Evolutionary conservation across 1,140 invertebrate genomes (phyloP).

Genomic region (Helicoverpa zea): DNA sequence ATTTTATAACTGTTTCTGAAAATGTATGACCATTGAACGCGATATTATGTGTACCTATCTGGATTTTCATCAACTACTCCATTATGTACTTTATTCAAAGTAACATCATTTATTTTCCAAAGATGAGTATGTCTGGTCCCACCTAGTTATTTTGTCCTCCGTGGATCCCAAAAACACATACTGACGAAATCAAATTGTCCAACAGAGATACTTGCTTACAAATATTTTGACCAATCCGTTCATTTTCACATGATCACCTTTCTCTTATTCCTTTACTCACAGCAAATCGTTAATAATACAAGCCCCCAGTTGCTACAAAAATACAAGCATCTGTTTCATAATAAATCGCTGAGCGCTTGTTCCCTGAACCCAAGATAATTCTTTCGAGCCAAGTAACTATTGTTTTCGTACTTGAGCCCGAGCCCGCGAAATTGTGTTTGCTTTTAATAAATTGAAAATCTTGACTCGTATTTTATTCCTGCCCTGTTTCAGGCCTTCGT

Average conservation of each 20-base stretch:
- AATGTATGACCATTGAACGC: conserved; percentile 6
- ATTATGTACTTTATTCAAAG: no score
- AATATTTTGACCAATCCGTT: no score
- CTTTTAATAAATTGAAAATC: conserved; percentile 78
- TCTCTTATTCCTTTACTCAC: no score
- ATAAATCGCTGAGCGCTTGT: conserved; percentile 20
- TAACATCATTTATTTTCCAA: no score
- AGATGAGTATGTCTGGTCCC: no score
- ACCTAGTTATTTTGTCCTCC: no score
- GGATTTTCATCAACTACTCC: not conserved
- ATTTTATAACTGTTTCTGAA: not conserved
- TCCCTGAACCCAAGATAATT: conserved; percentile 26
- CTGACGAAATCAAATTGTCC: no score
- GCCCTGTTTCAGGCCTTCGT: conserved; percentile 48
- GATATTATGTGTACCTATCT: not conserved
- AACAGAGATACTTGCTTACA: no score
- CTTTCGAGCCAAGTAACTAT: conserved; percentile 58
- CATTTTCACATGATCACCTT: no score
- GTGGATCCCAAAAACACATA: no score
- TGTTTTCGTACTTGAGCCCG: conserved; percentile 63
- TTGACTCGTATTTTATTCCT: conserved; percentile 61
- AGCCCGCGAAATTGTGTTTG: conserved; percentile 72
- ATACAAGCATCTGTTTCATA: not conserved
- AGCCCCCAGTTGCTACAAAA: no score
- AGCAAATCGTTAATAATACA: no score